Evolutionary conservation across 2,113 vertebrate genomes (phyloP).

Genomic region (Semicossyphus pulcher): DNA sequence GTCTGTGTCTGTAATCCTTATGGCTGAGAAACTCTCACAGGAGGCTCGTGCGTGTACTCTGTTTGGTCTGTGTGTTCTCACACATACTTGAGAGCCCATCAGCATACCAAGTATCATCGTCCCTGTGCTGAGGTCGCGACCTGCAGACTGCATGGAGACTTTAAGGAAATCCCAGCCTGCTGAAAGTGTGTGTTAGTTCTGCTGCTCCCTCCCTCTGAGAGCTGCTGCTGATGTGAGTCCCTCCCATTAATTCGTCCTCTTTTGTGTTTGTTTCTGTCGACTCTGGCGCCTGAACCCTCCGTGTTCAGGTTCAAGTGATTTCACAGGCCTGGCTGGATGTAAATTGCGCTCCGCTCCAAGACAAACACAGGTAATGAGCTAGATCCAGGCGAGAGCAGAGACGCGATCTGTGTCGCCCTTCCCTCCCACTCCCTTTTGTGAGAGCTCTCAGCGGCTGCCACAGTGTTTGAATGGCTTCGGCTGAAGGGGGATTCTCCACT

Average conservation of each 20-base stretch:
- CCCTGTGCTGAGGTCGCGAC: slow-evolving; percentile 17
- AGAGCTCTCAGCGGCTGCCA: slow-evolving; percentile 37
- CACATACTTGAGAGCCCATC: slow-evolving; percentile 25
- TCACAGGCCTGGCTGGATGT: slow-evolving; percentile 64
- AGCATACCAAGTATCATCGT: slow-evolving; percentile 14
- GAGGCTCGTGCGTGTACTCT: not conserved
- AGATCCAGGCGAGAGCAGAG: slow-evolving; percentile 59
- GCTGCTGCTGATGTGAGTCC: slow-evolving; percentile 30
- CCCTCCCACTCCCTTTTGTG: slow-evolving; percentile 44
- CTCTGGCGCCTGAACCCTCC: slow-evolving; percentile 53
- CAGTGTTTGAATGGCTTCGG: slow-evolving; percentile 48
- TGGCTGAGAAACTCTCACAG: not conserved
- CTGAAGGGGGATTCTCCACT: slow-evolving; percentile 46
- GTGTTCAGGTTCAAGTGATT: slow-evolving; percentile 69
- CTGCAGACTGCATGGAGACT: slow-evolving; percentile 39
- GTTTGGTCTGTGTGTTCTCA: not conserved
- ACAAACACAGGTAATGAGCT: slow-evolving; percentile 76
- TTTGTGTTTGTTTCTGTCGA: slow-evolving; percentile 52
- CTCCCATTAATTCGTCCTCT: slow-evolving; percentile 56
- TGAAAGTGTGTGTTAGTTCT: slow-evolving; percentile 31
- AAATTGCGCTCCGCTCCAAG: slow-evolving; percentile 68
- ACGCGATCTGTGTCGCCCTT: slow-evolving; percentile 32
- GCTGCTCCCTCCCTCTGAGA: slow-evolving; percentile 16
- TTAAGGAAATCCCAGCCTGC: slow-evolving; percentile 30
- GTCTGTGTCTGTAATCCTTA: too few relatives aligned